Conservation (phyloP, 2,888 invertebrate genomes). For the Ametastegia equiseti region DNA sequence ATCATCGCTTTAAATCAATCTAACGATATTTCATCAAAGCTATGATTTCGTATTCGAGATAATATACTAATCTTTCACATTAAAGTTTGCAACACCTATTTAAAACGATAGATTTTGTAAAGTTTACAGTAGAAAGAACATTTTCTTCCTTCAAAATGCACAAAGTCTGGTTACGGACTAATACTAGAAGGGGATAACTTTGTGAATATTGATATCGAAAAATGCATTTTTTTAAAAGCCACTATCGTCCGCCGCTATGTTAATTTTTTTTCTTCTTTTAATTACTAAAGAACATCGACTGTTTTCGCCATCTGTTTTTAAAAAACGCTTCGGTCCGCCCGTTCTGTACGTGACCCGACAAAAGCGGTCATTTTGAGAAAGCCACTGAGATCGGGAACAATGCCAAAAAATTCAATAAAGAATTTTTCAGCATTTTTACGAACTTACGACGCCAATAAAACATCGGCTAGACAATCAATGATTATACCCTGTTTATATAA, state of each 20-base stretch:
- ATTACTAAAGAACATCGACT: constrained; percentile 56
- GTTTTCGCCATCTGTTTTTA: constrained; percentile 47
- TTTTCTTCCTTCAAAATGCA: constrained; percentile 40
- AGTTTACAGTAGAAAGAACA: constrained; percentile 55
- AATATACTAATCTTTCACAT: constrained; percentile 51
- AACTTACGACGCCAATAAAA: constrained; percentile 59
- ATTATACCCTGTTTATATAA: constrained; percentile 48
- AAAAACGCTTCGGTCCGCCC: constrained; percentile 64
- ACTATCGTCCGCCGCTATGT: constrained; percentile 32
- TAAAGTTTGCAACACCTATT: constrained; percentile 65
- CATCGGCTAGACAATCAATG: constrained; percentile 41
- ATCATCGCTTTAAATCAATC: constrained; percentile 26
- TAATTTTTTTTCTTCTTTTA: constrained; percentile 46
- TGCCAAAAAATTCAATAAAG: constrained; percentile 46
- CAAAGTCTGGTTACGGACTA: constrained; percentile 34
- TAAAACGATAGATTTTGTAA: constrained; percentile 67
- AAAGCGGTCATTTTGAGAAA: constrained; percentile 73
- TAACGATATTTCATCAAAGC: constrained; percentile 22
- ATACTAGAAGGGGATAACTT: constrained; percentile 44
- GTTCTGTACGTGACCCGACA: constrained; percentile 67
- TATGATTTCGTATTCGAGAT: constrained; percentile 34
- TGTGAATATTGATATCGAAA: constrained; percentile 45
- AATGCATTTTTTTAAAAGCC: constrained; percentile 40
- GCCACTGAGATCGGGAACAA: constrained; percentile 71
- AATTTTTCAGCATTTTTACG: constrained; percentile 64